Percentiles rank a stretch among this genome's conserved stretches.
These are phyloP conservation scores for Amniataba percoides DNA, from an alignment of 2,797 vertebrate species.

Conservation along the genomic window DNA sequence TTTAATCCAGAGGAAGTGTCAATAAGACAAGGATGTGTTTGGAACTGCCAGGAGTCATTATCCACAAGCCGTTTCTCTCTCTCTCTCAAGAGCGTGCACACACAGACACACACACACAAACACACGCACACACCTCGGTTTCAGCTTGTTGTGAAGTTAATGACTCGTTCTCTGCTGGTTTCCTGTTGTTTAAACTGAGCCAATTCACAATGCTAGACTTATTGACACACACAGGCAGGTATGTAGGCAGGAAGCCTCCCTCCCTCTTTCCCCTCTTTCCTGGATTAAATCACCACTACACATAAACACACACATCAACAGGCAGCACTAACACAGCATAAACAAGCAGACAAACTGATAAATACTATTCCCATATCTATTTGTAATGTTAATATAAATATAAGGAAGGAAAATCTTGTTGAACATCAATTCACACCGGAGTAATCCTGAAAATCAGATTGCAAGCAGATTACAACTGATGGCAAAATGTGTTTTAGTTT, in stretches of 20 bases:
- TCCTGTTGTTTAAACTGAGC: constrained; percentile 73
- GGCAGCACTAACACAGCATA: constrained; percentile 7
- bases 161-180: constrained; percentile 67
- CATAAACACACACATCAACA: constrained; percentile 27
- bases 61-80: constrained; percentile 44
- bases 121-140: constrained; percentile 41
- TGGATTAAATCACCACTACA: constrained; percentile 50
- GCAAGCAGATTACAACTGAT: not conserved
- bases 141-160: constrained; percentile 74
- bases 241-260: constrained; percentile 50
- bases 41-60: constrained; percentile 69
- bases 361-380: not conserved
- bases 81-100: not conserved
- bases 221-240: constrained; percentile 65
- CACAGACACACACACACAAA: constrained; percentile 1
- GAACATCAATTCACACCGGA: not conserved
- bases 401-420: not conserved
- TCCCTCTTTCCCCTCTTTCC: constrained; percentile 33
- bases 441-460: not conserved
- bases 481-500: not conserved
- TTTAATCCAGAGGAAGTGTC: constrained; percentile 76
- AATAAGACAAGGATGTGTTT: constrained; percentile 71
- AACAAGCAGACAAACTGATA: constrained; percentile 28
- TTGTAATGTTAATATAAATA: not conserved
- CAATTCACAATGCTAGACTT: constrained; percentile 59